Percentiles rank a stretch among this genome's conserved stretches.
Conservation (phyloP, 2,113 vertebrate genomes). For the Percina caprodes region DNA sequence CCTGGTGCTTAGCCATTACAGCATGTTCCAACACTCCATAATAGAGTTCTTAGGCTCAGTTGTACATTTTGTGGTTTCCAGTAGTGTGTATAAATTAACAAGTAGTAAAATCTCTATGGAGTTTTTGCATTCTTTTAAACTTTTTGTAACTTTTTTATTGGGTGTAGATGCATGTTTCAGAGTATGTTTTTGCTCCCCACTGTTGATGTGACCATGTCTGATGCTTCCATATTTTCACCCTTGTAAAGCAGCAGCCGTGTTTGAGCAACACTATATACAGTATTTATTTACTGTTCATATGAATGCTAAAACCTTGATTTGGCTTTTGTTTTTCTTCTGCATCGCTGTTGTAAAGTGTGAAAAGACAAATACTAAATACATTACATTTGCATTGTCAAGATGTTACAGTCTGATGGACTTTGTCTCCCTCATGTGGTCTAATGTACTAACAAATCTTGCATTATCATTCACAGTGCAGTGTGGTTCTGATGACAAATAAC, state of each 20-base stretch:
- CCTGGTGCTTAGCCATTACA: neutral
- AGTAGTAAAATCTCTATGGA: neutral
- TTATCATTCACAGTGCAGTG: neutral
- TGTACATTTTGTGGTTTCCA: neutral
- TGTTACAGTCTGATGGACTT: slow-evolving; percentile 53
- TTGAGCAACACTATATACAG: neutral
- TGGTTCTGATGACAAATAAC: neutral
- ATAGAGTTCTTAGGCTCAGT: neutral
- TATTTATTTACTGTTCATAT: too few relatives aligned
- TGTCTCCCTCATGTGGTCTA: slow-evolving; percentile 75
- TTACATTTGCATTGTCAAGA: rapidly evolving
- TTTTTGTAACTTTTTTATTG: neutral
- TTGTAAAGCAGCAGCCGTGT: neutral
- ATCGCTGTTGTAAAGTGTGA: neutral
- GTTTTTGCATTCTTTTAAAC: neutral
- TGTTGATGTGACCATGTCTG: neutral
- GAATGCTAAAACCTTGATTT: neutral
- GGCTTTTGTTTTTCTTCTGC: neutral
- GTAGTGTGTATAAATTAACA: neutral
- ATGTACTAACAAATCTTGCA: neutral
- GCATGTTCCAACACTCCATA: neutral
- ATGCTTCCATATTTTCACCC: neutral
- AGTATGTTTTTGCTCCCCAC: neutral
- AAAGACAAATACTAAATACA: neutral
- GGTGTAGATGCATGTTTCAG: neutral